Conservation (phyloP, 2,797 vertebrate genomes). For the Oreochromis grahami region DNA sequence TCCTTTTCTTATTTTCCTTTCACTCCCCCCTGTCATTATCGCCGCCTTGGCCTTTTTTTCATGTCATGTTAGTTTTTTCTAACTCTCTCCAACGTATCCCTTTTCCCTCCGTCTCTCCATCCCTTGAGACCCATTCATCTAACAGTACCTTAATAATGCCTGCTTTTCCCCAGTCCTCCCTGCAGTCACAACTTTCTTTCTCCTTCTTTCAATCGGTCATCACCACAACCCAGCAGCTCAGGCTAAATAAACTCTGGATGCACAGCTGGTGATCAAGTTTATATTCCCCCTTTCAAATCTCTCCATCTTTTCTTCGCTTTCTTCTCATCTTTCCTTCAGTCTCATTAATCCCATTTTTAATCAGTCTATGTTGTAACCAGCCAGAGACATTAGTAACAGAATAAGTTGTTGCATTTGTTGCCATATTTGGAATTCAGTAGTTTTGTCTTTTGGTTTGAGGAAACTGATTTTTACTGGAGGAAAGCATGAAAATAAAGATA, state of each 20-base stretch:
- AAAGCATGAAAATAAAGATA: background rate
- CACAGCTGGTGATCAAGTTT: slow-evolving; percentile 65
- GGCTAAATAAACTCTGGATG: slow-evolving; percentile 59
- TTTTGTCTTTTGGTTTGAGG: background rate
- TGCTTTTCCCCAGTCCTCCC: slow-evolving; percentile 9
- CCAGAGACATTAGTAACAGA: background rate
- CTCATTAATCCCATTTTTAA: background rate
- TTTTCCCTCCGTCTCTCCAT: background rate
- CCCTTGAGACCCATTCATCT: slow-evolving; percentile 53
- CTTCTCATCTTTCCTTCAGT: background rate
- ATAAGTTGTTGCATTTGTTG: background rate
- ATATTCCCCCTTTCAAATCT: slow-evolving; percentile 44
- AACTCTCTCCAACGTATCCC: background rate
- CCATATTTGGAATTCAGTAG: background rate
- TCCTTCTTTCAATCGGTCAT: slow-evolving; percentile 25
- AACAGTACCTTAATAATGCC: slow-evolving; percentile 28
- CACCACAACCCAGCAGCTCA: slow-evolving; percentile 9
- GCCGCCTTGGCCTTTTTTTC: background rate
- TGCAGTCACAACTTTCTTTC: slow-evolving; percentile 35
- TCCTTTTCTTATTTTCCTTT: slow-evolving; percentile 48
- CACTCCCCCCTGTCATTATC: slow-evolving; percentile 4
- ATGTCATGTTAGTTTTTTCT: slow-evolving; percentile 34
- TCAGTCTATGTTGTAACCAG: background rate
- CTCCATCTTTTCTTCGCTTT: background rate
- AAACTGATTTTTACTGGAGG: background rate